Evolutionary conservation across 2,113 vertebrate genomes (phyloP), one percentile per base, ranked within the genome.

Genomic region (Notothenia rossii): DNA sequence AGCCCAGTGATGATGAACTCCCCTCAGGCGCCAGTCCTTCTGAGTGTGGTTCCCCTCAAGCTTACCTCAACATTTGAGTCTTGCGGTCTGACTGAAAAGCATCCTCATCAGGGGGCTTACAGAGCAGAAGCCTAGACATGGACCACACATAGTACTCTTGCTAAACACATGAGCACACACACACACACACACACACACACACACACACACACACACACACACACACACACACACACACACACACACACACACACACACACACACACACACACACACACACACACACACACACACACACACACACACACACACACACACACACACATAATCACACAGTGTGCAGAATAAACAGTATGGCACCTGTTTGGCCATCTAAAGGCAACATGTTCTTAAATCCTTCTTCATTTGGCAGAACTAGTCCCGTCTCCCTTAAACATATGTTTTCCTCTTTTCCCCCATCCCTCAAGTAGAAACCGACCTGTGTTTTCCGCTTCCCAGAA

Each of bases 51-150:
- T 88, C 64, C 36, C 58, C 74, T 61, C 22, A 14, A 69, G 64
- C 75, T 79, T 78, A 88, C 83, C 84, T 87, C 82, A 87, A 70
- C 74, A 62, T 86, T 49, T 72, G 51, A 81, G 73, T 69, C 48
- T 60, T 88, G 85, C 68, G 78, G 87, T 86, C 74, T 51, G 36
- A 29, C 45, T 83, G 84, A 87, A 89, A 91, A 75, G 75, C 46
- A 25, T 68, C 77, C 64, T 75, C 84, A 68, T 88, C 70, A 51
- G 69, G 71, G 25, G 65, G 70, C 62, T 86, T 49, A n/a, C 61
- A 78, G 48, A 82, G 73, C 73, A 61, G 74, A 12, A n/a, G 66
- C 22, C 40, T 64, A 53, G 56, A 54, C 67, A 48, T 33, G 60
- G 81, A 83, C 49, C 85, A 83, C 75, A 86, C 81, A 71, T 71